Evolutionary conservation across 35 echinoderm and acorn worm species (phyloP), one percentile per base, ranked within the genome.

Genomic region (Hemicentrotus pulcherrimus): DNA sequence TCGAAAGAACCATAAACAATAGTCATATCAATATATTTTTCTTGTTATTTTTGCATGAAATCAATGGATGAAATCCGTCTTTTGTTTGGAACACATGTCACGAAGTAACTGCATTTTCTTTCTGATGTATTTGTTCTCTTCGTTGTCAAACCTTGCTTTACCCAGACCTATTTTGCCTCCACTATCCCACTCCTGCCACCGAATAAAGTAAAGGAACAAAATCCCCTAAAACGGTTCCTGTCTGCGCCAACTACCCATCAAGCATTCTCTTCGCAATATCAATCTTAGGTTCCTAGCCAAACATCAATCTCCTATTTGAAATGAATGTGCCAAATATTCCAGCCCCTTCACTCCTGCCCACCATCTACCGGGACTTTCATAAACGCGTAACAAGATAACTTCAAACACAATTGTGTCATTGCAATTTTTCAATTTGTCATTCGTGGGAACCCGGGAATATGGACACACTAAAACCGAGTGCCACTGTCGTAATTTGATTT

Each of bases 361-460:
- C 65, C 35, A 22, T 5, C 19, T 78, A 78, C 6, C 28, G 65
- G 65, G 65, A 78, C 65, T 78, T 78, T 28, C 65, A 78, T 78
- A 78, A 78, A 78, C 65, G 19, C 4, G 65, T 78, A 78, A 78
- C 65, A 78, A 78, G 65, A 78, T 78, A 78, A 78, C 65, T 78
- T n/a, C 65, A 28, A 78, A 78, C 65, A n/a, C 19, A 78, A 8
- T 78, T 78, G 65, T 78, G 65, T 78, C 65, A 78, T 78, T 78
- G 65, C 65, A 78, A 78, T 78, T 78, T 78, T 78, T 78, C 65
- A 78, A 78, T 78, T 78, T 78, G 65, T 78, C 65, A 78, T 78
- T 78, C 65, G 65, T 3, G 65, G 65, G 65, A 28, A 78, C 65
- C 65, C 19, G 28, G 65, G 65, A 78, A 70, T 28, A 78, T 78